These are phyloP conservation scores for Hydropsyche betteni DNA, from an alignment of 2,888 invertebrate genomes.

Conservation along the genomic window DNA sequence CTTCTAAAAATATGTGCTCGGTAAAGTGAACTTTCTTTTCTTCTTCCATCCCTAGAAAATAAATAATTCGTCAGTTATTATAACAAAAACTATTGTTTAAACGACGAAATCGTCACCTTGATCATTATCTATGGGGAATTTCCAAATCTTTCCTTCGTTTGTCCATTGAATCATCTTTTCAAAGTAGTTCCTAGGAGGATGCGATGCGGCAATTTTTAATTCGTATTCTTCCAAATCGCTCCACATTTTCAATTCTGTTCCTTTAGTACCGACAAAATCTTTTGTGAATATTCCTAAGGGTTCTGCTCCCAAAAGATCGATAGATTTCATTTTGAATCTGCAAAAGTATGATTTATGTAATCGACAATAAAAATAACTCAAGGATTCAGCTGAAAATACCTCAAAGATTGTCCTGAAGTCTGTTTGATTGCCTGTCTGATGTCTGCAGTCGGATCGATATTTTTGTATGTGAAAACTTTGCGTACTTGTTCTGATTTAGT, in stretches of 20 bases:
- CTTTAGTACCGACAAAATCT: slow-evolving; percentile 57
- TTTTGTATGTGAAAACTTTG: slow-evolving; percentile 55
- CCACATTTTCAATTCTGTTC: slow-evolving; percentile 73
- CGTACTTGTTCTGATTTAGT: slow-evolving; percentile 67
- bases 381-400: too few relatives aligned
- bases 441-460: neutral
- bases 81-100: neutral
- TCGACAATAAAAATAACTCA: neutral
- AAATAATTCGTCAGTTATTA: neutral
- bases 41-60: slow-evolving; percentile 69
- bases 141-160: slow-evolving; percentile 93
- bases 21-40: slow-evolving; percentile 82
- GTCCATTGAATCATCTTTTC: slow-evolving; percentile 96
- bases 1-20: slow-evolving; percentile 93
- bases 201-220: slow-evolving; percentile 71
- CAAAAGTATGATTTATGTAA: neutral
- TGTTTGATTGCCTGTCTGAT: neutral
- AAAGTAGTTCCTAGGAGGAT: slow-evolving; percentile 87
- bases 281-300: slow-evolving; percentile 73
- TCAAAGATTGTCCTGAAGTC: neutral
- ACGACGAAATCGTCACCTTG: slow-evolving; percentile 70
- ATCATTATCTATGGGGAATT: slow-evolving; percentile 97
- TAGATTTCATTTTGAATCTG: slow-evolving; percentile 56
- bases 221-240: slow-evolving; percentile 71
- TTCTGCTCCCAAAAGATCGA: slow-evolving; percentile 71